Evolutionary conservation across 2,113 vertebrate species (phyloP).

Genomic region (Fukomys damarensis): DNA sequence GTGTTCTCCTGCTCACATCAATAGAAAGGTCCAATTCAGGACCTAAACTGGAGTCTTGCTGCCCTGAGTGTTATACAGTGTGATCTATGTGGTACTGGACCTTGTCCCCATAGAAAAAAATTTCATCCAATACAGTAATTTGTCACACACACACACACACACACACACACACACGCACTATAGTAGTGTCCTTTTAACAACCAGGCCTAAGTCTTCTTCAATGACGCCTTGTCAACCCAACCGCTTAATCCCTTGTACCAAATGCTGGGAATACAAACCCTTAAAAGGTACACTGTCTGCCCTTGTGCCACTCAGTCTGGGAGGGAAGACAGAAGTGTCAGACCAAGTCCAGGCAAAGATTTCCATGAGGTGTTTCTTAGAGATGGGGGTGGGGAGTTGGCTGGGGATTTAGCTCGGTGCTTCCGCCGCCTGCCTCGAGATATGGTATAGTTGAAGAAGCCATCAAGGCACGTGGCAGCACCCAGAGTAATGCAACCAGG

Average conservation of each 20-base stretch:
- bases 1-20: not conserved
- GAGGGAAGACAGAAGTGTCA: too few relatives aligned
- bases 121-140: not conserved
- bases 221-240: not conserved
- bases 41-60: not conserved
- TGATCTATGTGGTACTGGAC: not conserved
- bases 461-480: rapidly evolving
- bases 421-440: too few relatives aligned
- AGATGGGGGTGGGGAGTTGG: too few relatives aligned
- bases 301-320: not conserved
- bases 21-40: not conserved
- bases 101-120: not conserved
- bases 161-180: not conserved
- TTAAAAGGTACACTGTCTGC: not conserved
- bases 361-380: not conserved
- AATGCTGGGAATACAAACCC: too few relatives aligned
- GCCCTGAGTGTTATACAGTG: not conserved
- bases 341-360: not conserved
- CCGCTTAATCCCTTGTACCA: not conserved
- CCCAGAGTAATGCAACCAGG: not conserved
- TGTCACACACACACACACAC: not conserved
- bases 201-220: not conserved
- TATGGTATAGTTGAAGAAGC: not conserved
- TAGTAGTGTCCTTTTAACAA: not conserved
- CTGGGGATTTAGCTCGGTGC: too few relatives aligned